Conservation (phyloP, 2,113 vertebrate species). For the Labrus mixtus region DNA sequence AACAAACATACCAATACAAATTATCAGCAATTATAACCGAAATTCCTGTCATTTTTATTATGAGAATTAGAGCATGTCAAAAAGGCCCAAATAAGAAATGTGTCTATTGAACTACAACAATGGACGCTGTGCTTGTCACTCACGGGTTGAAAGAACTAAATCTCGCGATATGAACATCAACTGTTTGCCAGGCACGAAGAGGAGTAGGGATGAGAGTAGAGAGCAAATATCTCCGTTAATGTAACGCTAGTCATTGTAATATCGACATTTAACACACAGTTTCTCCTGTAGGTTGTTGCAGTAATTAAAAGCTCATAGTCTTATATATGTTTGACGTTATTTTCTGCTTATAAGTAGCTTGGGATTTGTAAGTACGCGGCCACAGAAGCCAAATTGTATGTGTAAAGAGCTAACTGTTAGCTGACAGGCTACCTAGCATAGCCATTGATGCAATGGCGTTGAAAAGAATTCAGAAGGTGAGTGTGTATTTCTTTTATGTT, state of each 20-base stretch:
- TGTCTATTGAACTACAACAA: constrained; percentile 8
- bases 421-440: constrained; percentile 77
- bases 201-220: constrained; percentile 65
- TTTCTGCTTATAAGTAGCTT: constrained; percentile 19
- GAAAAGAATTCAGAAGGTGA: constrained; percentile 90
- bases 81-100: background rate
- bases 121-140: background rate
- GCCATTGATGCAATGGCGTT: constrained; percentile 86
- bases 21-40: background rate
- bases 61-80: background rate
- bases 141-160: background rate
- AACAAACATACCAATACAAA: background rate
- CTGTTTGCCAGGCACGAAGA: constrained; percentile 42
- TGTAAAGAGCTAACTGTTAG: constrained; percentile 75
- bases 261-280: constrained; percentile 20
- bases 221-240: constrained; percentile 54
- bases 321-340: constrained; percentile 10
- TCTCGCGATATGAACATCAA: constrained; percentile 76
- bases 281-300: constrained; percentile 4
- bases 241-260: constrained; percentile 20
- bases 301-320: constrained; percentile 16
- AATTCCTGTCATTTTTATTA: background rate
- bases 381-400: constrained; percentile 71
- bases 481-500: constrained; percentile 63
- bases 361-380: constrained; percentile 60